phyloP scores from a whole-genome alignment of 2,113 vertebrate genomes.

The Mesocricetus auratus region DNA sequence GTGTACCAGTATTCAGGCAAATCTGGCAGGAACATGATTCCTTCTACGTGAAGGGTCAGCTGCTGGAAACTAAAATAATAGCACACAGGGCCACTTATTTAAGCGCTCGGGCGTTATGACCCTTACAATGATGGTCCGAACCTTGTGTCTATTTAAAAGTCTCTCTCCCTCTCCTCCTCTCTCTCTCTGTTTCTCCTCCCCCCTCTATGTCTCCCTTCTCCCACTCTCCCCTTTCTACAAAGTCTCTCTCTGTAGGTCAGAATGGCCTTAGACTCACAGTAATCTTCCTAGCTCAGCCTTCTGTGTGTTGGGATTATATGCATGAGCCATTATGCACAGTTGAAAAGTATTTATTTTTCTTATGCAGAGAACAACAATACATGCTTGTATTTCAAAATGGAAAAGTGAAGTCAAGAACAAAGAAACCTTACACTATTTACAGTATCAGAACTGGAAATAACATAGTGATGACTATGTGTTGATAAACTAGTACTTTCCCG shows the following conservation, averaged over 20 bases:
- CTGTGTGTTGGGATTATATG: not conserved
- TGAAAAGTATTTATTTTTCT: not conserved
- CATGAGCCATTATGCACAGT: not conserved
- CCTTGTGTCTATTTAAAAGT: not conserved
- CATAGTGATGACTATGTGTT: not conserved
- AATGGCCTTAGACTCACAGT: not conserved
- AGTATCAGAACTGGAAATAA: slow-evolving; percentile 23
- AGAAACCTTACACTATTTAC: not conserved
- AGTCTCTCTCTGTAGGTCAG: not conserved
- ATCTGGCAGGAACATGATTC: slow-evolving; percentile 7
- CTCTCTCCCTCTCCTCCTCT: not conserved
- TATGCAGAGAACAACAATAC: not conserved
- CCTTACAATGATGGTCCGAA: too few relatives aligned
- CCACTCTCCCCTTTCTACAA: too few relatives aligned
- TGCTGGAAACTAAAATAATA: not conserved
- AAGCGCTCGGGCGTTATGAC: not conserved
- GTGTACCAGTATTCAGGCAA: slow-evolving; percentile 46
- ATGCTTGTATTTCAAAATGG: slow-evolving; percentile 16
- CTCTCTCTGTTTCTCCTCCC: not conserved
- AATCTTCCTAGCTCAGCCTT: not conserved
- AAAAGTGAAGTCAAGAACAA: slow-evolving; percentile 12
- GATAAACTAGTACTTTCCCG: not conserved
- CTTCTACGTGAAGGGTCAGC: not conserved
- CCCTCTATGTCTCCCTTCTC: too few relatives aligned
- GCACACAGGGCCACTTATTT: not conserved